Evolutionary conservation across 2,797 vertebrate species (phyloP).

Genomic region (Triplophysa yarkandensis): DNA sequence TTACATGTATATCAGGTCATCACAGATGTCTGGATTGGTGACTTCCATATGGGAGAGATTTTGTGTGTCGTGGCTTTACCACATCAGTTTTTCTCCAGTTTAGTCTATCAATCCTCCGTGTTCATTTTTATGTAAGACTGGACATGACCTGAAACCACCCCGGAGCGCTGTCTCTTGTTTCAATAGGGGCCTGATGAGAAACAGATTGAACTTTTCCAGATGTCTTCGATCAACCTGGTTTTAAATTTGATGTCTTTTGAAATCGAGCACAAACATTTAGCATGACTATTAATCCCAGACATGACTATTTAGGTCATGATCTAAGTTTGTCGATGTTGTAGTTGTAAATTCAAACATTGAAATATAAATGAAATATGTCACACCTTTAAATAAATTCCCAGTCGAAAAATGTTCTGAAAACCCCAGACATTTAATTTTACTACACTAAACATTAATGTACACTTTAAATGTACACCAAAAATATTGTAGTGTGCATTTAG

Average conservation of each 20-base stretch:
- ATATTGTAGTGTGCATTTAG: no score
- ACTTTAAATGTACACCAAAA: no score
- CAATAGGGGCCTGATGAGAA: neutral
- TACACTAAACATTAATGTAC: no score
- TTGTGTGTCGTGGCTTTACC: neutral
- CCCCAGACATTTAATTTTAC: no score
- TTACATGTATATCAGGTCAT: no score
- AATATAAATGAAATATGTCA: no score
- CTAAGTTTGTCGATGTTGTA: no score
- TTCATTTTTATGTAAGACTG: neutral
- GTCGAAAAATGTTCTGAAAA: no score
- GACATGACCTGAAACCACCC: neutral
- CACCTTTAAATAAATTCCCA: no score
- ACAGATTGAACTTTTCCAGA: neutral
- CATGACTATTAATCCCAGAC: no score
- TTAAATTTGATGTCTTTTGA: neutral
- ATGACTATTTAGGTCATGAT: no score
- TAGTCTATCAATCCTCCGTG: neutral
- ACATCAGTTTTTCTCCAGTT: neutral
- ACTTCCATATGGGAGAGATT: neutral
- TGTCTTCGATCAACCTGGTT: neutral
- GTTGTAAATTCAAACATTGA: no score
- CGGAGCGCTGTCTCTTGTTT: neutral
- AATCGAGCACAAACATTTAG: neutral
- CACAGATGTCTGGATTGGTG: neutral